Conservation (phyloP, 37 sponge, comb jelly and placozoan species). For the Theonella swinhoei region DNA sequence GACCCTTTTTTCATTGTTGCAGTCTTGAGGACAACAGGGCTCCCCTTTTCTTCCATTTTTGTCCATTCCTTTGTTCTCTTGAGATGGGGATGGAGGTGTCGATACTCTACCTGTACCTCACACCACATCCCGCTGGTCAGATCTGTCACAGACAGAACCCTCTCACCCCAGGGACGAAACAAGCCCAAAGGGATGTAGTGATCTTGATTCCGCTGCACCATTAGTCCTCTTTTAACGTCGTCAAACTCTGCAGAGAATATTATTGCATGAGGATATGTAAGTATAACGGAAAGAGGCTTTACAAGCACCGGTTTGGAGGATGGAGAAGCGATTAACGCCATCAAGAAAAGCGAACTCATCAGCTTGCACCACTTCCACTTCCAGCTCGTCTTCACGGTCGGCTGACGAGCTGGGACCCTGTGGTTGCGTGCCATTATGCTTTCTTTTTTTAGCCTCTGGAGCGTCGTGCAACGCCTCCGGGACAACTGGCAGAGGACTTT, state of each 20-base stretch:
- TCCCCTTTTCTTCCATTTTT: conserved; percentile 16
- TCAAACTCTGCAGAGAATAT: conserved; percentile 27
- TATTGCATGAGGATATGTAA: background rate
- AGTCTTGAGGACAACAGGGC: conserved; percentile 25
- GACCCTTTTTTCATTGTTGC: conserved; percentile 37
- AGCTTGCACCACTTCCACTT: background rate
- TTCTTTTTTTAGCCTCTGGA: background rate
- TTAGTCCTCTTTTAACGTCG: conserved; percentile 30
- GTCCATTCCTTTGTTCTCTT: conserved; percentile 40
- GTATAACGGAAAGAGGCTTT: too few relatives aligned
- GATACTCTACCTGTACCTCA: conserved; percentile 64
- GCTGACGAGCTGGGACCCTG: too few relatives aligned
- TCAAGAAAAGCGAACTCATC: conserved; percentile 48
- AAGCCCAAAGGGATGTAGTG: conserved; percentile 31
- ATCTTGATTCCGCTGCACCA: conserved; percentile 7
- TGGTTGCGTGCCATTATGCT: background rate
- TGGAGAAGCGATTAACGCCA: background rate
- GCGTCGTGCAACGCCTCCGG: too few relatives aligned
- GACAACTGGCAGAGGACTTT: too few relatives aligned
- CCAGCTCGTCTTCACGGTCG: background rate
- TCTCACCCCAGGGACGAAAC: background rate
- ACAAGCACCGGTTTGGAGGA: conserved; percentile 21
- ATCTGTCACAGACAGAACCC: conserved; percentile 33
- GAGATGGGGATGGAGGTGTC: conserved; percentile 43
- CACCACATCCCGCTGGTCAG: conserved; percentile 50